Percentiles rank a stretch among this genome's conserved stretches.
These are phyloP conservation scores for Nudaria mundana DNA, from an alignment of 2,888 invertebrate genomes.

Conservation along the genomic window DNA sequence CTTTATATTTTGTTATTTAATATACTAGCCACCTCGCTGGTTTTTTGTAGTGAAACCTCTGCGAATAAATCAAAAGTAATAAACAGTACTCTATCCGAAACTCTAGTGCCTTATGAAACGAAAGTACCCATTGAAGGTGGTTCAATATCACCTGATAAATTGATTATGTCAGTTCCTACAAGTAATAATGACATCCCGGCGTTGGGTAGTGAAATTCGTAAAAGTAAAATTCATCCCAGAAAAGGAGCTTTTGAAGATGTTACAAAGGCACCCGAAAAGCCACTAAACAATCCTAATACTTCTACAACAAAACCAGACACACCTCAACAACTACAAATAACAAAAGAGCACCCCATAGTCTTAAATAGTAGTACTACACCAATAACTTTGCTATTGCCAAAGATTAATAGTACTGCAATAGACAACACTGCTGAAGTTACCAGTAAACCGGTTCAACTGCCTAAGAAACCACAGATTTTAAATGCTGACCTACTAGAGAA, in stretches of 20 bases:
- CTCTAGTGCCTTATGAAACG: constrained; percentile 28
- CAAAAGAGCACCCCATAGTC: background rate
- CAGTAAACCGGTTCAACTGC: constrained; percentile 6
- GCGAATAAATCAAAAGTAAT: constrained; percentile 15
- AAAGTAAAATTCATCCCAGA: constrained; percentile 45
- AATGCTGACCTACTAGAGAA: constrained; percentile 51
- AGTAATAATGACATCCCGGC: constrained; percentile 38
- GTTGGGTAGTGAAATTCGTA: constrained; percentile 45
- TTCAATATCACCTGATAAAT: constrained; percentile 37
- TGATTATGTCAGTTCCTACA: constrained; percentile 39
- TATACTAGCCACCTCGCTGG: constrained; percentile 36
- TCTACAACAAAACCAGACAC: too few species aligned
- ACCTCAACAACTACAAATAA: background rate
- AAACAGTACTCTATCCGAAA: constrained; percentile 15
- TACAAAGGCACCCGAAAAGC: constrained; percentile 11
- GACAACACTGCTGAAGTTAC: constrained; percentile 7
- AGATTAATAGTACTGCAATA: constrained; percentile 6
- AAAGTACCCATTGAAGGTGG: constrained; percentile 57
- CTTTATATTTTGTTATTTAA: constrained; percentile 33
- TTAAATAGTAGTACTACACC: constrained; percentile 1
- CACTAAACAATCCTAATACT: constrained; percentile 10
- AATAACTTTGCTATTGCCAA: constrained; percentile 10
- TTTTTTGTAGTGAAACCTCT: constrained; percentile 29
- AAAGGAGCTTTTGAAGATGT: constrained; percentile 43
- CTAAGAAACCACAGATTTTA: constrained; percentile 53